Conservation (phyloP, 92 coral and sea anemone genomes). For the Montipora capitata region DNA sequence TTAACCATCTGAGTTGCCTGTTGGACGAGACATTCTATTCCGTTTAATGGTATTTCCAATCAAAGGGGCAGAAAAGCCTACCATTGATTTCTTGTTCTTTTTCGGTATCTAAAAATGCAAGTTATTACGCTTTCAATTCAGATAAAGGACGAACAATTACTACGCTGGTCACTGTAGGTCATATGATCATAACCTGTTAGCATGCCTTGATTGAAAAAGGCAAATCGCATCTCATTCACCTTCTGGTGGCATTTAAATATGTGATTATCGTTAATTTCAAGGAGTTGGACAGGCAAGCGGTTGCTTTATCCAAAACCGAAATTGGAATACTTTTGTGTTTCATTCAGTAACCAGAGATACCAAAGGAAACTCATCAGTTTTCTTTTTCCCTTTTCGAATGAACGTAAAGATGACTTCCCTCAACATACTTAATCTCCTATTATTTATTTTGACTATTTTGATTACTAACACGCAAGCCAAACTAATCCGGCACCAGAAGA, state of each 20-base stretch:
- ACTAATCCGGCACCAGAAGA: not conserved
- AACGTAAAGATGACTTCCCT: not conserved
- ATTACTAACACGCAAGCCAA: not conserved
- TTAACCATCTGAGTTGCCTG: not conserved
- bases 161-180: not conserved
- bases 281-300: not conserved
- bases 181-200: not conserved
- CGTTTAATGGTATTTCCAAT: not conserved
- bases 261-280: not conserved
- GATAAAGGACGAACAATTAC: not conserved
- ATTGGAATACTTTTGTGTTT: not conserved
- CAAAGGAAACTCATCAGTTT: not conserved
- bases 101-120: not conserved
- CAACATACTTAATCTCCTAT: not conserved
- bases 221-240: not conserved
- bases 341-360: not conserved
- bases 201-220: not conserved
- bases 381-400: not conserved
- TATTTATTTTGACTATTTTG: not conserved
- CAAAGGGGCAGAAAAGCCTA: not conserved
- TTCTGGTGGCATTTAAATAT: conserved; percentile 1
- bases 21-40: not conserved
- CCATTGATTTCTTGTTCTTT: not conserved
- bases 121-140: not conserved
- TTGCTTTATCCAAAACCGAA: too few relatives aligned